Base-by-base conservation (phyloP, 92 coral and sea anemone genomes). In the Phenganax subtilis region DNA sequence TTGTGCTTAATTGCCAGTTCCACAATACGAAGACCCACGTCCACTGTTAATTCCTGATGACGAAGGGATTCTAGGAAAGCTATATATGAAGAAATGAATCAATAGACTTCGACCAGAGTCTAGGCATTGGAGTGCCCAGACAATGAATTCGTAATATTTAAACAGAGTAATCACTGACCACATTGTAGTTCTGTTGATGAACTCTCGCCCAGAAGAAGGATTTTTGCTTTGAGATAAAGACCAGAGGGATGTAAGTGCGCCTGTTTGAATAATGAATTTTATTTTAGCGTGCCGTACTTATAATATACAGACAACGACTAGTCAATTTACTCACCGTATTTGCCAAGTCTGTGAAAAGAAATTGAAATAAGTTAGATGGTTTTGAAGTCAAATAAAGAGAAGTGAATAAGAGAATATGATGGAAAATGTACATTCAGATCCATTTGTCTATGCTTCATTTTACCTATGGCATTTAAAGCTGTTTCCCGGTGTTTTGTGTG, bases 231-330 rank as follows among this genome's bases (percentile, higher is more conserved):
- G 10, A 94, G 88, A 72, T 94, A 94, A 15, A 92, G 91, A 30
- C 98, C 98, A 71, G 98, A 97, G 61, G 98, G 98, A 72, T 94
- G 98, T 12, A 92, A 86, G 65, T 87, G 81, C 71, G 92, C 98
- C 98, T 94, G 59, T 28, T 55, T 8, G 52, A 54, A 11, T 70
- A 7, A 15, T 7, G 47, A 16, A 16, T 1, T 69, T 10, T 12
- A 51, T 29, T 0, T 56, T 8, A 9, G 12, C 16, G 59, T 11
- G 61, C 5, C 5, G 2, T 37, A 37, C 47, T 31, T 47, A 47
- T 15, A 52, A 47, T 44, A 25, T 31, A 71, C 30, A 10, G 14
- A 55, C 37, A 12, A 52, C 73, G 15, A 51, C 9, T 20, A 12
- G 64, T 0, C 5, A 57, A 10, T 12, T 75, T 89, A 92, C 99